Evolutionary conservation across 2,888 invertebrate species (phyloP).

Genomic region (Campaea margaritaria): DNA sequence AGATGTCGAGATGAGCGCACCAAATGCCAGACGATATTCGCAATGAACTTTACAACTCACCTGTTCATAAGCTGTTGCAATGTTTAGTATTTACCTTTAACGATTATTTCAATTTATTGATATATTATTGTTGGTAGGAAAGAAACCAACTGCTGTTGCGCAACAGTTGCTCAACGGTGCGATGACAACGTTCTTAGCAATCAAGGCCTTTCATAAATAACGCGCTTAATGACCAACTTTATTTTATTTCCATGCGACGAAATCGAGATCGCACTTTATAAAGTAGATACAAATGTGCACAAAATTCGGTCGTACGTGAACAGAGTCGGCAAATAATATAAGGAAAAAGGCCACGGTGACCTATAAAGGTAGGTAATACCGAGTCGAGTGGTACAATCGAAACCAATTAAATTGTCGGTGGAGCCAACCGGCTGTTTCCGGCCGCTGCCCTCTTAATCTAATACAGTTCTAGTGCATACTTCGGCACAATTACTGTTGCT

Average conservation of each 20-base stretch:
- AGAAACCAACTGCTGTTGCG: slow-evolving; percentile 50
- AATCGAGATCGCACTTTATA: slow-evolving; percentile 23
- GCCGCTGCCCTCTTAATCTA: slow-evolving; percentile 47
- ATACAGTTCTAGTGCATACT: slow-evolving; percentile 57
- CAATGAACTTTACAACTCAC: slow-evolving; percentile 65
- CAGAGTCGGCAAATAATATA: slow-evolving; percentile 35
- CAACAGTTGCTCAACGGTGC: slow-evolving; percentile 59
- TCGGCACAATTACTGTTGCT: slow-evolving; percentile 58
- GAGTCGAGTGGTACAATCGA: slow-evolving; percentile 53
- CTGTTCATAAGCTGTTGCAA: slow-evolving; percentile 43
- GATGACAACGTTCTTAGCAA: slow-evolving; percentile 52
- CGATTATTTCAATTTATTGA: slow-evolving; percentile 31
- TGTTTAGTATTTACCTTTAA: slow-evolving; percentile 34
- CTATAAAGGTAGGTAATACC: slow-evolving; percentile 55
- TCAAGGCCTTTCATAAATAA: slow-evolving; percentile 63
- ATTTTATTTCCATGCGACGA: slow-evolving; percentile 48
- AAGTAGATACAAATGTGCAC: slow-evolving; percentile 15
- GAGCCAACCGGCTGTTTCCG: slow-evolving; percentile 41
- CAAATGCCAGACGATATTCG: slow-evolving; percentile 73
- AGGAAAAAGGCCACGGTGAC: slow-evolving; percentile 54
- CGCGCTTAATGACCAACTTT: slow-evolving; percentile 52
- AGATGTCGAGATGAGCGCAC: slow-evolving; percentile 67
- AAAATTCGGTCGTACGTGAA: slow-evolving; percentile 22
- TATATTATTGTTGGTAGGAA: slow-evolving; percentile 52
- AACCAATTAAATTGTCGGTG: slow-evolving; percentile 66